Conservation (phyloP, 2,797 vertebrate species). For the Oreochromis grahami region DNA sequence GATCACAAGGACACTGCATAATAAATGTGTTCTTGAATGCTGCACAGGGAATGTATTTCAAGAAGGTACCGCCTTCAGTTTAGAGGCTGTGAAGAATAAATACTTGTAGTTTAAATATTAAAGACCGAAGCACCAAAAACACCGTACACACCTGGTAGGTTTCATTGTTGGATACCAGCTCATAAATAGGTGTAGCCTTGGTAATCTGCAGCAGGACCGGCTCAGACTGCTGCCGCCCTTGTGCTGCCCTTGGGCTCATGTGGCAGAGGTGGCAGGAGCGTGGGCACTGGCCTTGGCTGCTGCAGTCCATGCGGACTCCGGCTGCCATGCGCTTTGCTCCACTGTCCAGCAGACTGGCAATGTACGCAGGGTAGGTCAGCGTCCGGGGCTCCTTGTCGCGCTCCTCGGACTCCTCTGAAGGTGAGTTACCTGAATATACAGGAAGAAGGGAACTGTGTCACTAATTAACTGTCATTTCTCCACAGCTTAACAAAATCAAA, state of each 20-base stretch:
- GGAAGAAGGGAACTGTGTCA: neutral
- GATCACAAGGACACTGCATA: neutral
- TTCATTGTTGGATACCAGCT: constrained; percentile 93
- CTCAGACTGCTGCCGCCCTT: constrained; percentile 77
- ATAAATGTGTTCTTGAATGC: neutral
- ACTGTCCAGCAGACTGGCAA: constrained; percentile 91
- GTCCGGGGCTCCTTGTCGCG: constrained; percentile 91
- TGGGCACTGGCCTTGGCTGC: constrained; percentile 90
- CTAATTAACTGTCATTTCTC: neutral
- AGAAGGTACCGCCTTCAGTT: neutral
- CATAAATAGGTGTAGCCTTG: constrained; percentile 90
- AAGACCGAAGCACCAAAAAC: neutral
- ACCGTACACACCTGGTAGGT: constrained; percentile 86
- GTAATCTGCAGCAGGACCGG: constrained; percentile 94
- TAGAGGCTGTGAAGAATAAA: neutral
- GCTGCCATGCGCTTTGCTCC: constrained; percentile 91
- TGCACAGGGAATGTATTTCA: neutral
- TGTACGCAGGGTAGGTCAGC: constrained; percentile 93
- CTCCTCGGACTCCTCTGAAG: constrained; percentile 95
- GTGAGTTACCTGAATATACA: constrained; percentile 86
- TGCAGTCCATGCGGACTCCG: constrained; percentile 93
- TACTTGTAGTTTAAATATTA: neutral
- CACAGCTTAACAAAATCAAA: neutral
- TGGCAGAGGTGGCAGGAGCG: constrained; percentile 93
- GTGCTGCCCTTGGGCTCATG: constrained; percentile 76